Evolutionary conservation across 2,888 invertebrate species (phyloP).

Genomic region (Cheilosia soror): DNA sequence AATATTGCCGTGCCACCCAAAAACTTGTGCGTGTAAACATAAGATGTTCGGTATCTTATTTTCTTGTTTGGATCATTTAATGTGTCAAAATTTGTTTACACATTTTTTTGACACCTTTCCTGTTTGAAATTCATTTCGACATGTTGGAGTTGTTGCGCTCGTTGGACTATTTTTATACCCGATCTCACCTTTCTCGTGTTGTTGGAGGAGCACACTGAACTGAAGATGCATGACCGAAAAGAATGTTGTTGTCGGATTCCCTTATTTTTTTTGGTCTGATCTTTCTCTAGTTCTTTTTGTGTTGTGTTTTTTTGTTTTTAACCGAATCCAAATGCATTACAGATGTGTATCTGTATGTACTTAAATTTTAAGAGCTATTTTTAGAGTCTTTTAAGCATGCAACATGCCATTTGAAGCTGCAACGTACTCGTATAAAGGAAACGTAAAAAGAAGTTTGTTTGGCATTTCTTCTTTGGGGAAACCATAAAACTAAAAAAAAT

Average conservation of each 20-base stretch:
- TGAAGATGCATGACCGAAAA: slow-evolving; percentile 24
- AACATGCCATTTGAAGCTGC: slow-evolving; percentile 53
- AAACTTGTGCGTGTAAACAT: slow-evolving; percentile 12
- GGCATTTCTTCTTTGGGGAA: slow-evolving; percentile 38
- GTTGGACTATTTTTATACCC: slow-evolving; percentile 34
- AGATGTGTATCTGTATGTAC: slow-evolving; percentile 50
- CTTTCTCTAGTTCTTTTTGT: slow-evolving; percentile 15
- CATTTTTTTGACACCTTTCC: slow-evolving; percentile 41
- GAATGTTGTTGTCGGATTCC: slow-evolving; percentile 7
- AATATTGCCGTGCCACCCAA: slow-evolving; percentile 42
- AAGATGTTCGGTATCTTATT: not conserved
- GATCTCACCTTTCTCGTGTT: slow-evolving; percentile 44
- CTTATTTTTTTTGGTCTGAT: not conserved
- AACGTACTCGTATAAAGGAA: slow-evolving; percentile 31
- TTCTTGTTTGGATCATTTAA: not conserved
- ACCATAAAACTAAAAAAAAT: slow-evolving; percentile 51
- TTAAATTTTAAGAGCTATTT: slow-evolving; percentile 51
- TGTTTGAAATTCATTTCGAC: not conserved
- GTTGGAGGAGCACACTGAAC: slow-evolving; percentile 5
- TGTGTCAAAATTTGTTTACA: slow-evolving; percentile 41
- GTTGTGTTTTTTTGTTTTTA: slow-evolving; percentile 27
- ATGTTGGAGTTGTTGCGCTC: not conserved
- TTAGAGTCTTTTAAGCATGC: slow-evolving; percentile 44
- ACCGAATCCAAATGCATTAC: slow-evolving; percentile 48
- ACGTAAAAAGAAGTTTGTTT: slow-evolving; percentile 25